Conservation (phyloP, 1,140 invertebrate genomes). For the Paracyclopina nana region DNA sequence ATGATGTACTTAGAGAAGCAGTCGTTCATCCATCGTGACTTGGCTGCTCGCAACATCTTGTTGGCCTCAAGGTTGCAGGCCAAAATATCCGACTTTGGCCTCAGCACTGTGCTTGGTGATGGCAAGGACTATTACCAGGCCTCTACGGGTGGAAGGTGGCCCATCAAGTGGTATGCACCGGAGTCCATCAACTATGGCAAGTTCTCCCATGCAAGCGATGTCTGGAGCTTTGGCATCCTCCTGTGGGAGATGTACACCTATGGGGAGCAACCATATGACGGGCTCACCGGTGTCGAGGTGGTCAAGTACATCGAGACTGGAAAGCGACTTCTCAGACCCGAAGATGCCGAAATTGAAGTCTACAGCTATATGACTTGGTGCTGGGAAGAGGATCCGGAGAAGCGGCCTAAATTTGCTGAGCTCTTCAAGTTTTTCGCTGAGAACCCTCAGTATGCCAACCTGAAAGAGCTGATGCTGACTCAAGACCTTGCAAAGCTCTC, state of each 20-base stretch:
- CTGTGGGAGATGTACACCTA: constrained; percentile 93
- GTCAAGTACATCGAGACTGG: constrained; percentile 84
- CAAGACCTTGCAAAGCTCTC: background rate
- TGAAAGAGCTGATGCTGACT: background rate
- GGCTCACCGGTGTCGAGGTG: constrained; percentile 52
- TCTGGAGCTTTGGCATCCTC: constrained; percentile 93
- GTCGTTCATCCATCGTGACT: constrained; percentile 28
- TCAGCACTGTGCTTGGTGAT: constrained; percentile 69
- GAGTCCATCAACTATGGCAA: constrained; percentile 88
- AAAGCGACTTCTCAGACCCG: constrained; percentile 74
- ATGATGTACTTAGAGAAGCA: constrained; percentile 24
- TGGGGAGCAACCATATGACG: constrained; percentile 63
- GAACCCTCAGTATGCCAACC: background rate
- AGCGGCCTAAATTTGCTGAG: constrained; percentile 95
- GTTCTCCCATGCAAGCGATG: constrained; percentile 89
- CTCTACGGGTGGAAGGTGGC: constrained; percentile 90
- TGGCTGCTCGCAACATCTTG: constrained; percentile 40
- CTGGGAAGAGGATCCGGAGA: constrained; percentile 96
- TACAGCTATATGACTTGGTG: constrained; percentile 88
- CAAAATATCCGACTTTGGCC: constrained; percentile 41
- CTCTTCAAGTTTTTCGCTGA: constrained; percentile 32
- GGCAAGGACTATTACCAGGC: constrained; percentile 90
- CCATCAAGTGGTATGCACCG: constrained; percentile 92
- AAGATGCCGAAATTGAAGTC: constrained; percentile 64
- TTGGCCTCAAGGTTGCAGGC: constrained; percentile 35